Evolutionary conservation across 2,888 invertebrate genomes (phyloP), one percentile per base, ranked within the genome.

Genomic region (Drosophila suboccidentalis): DNA sequence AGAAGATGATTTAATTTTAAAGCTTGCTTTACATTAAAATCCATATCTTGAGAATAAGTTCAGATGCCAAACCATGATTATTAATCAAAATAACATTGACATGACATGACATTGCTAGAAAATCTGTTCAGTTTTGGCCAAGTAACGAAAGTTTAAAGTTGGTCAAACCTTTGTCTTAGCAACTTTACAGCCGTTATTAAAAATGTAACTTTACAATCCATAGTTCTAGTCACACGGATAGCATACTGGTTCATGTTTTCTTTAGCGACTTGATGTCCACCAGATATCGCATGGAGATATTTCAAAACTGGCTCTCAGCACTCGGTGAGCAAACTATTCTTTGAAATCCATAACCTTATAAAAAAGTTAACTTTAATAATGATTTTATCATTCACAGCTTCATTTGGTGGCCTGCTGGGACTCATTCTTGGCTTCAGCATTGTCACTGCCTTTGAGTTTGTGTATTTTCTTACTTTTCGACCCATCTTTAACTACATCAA

Each of bases 401-500:
- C 95, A 1, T 95, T 95, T 80, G 96, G 96, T 0, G 96, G 96
- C 15, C 93, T 96, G 0, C 91, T 96, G 2, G 95, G 95, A 39
- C 92, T 96, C 8, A 95, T 96, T 91, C 94, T 95, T 34, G 96
- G 96, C 3, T 96, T 96, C 86, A 96, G 95, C 53, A 93, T 96
- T 26, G 94, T 96, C 75, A 94, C 95, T 0, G 94, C 94, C 2
- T 94, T 95, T 74, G 96, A 96, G 90, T 90, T 95, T 53, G 71
- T 95, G 6, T 94, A 96, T 64, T 96, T 95, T 82, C 94, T 95
- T 61, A 93, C 94, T 0, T 92, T 95, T 69, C 93, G 94, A 50
- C 91, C 95, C 0, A 80, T 92, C 2, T 94, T 93, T 74, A 93
- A 94, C 66, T 91, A 91, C 71, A 87, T 91, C 47, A 91, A 90